Evolutionary conservation across 2,113 vertebrate genomes (phyloP).

Genomic region (Microtus oregoni): DNA sequence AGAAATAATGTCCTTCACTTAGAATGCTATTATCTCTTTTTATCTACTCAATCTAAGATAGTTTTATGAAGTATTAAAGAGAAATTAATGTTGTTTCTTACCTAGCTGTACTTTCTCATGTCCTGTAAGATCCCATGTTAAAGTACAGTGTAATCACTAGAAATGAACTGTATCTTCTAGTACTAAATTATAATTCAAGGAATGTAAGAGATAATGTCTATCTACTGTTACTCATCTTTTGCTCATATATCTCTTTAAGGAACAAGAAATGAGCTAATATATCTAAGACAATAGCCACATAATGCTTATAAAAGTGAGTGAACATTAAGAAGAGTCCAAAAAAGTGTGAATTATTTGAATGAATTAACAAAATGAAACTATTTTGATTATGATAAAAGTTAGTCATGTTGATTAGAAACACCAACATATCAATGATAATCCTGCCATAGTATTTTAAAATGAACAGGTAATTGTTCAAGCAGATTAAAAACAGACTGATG

Average conservation of each 20-base stretch:
- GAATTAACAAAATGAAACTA: background rate
- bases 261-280: background rate
- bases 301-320: conserved; percentile 16
- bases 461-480: background rate
- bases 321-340: background rate
- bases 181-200: background rate
- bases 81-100: background rate
- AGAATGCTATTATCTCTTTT: conserved; percentile 12
- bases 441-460: background rate
- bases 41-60: background rate
- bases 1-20: conserved; percentile 2
- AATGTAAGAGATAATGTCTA: background rate
- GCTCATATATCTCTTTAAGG: background rate
- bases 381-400: background rate
- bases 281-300: background rate
- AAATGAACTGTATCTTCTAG: conserved; percentile 11
- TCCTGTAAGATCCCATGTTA: background rate
- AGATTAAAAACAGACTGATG: background rate
- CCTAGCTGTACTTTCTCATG: background rate
- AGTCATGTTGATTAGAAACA: background rate
- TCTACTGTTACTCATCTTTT: background rate
- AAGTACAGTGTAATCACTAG: background rate
- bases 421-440: background rate
- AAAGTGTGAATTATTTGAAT: background rate
- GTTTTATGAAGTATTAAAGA: background rate